Percentiles rank a stretch among this genome's conserved stretches.
Conservation (phyloP, 2,888 invertebrate species). For the Plebejus melissa region DNA sequence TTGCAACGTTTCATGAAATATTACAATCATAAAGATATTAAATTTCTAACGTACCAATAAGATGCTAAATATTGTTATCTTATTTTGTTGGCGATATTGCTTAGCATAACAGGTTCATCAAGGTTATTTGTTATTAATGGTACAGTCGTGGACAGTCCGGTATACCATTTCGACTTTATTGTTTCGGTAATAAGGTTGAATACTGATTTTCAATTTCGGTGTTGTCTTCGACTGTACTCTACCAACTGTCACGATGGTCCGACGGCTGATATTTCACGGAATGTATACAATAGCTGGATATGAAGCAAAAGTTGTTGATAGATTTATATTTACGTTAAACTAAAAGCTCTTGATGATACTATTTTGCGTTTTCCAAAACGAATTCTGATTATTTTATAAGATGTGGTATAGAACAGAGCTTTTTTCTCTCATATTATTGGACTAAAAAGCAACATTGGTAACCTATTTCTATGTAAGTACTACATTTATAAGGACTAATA, state of each 20-base stretch:
- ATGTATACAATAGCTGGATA: conserved; percentile 1
- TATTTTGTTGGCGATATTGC: conserved; percentile 59
- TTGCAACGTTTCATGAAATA: background rate
- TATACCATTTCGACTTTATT: conserved; percentile 11
- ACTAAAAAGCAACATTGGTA: background rate
- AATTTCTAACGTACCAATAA: conserved; percentile 3
- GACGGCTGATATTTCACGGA: conserved; percentile 6
- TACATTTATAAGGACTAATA: background rate
- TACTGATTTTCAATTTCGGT: background rate
- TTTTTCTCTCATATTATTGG: no score
- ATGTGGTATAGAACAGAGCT: no score
- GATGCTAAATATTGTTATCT: conserved; percentile 40
- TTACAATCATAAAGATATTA: conserved; percentile 9
- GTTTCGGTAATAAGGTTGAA: background rate
- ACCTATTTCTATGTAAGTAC: background rate
- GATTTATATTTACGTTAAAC: background rate
- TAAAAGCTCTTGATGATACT: no score
- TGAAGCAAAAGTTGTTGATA: conserved; percentile 8
- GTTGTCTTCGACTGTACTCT: background rate
- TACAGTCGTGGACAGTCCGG: conserved; percentile 40
- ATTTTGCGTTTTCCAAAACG: no score
- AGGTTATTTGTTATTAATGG: conserved; percentile 56
- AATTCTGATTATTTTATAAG: no score
- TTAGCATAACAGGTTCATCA: conserved; percentile 70
- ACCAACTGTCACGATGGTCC: background rate